Evolutionary conservation across 2,888 invertebrate species (phyloP).

Genomic region (Athetis lepigone): DNA sequence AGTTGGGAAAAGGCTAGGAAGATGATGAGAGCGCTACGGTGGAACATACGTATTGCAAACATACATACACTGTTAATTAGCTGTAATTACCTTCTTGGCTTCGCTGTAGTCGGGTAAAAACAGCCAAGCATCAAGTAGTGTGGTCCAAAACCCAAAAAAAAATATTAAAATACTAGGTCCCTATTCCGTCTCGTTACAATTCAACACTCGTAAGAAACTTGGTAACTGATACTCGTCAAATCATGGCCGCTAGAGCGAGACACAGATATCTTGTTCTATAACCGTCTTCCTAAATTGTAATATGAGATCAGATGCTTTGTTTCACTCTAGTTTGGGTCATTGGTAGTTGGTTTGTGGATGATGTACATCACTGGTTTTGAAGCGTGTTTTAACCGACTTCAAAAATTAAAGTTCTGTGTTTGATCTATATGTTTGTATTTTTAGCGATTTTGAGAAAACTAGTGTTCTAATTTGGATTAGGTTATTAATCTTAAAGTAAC

Average conservation of each 20-base stretch:
- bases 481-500: no score
- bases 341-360: conserved; percentile 15
- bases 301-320: conserved; percentile 65
- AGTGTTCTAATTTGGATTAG: no score
- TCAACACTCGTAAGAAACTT: conserved; percentile 55
- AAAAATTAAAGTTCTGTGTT: no score
- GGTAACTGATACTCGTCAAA: conserved; percentile 77
- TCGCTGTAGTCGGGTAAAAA: background rate
- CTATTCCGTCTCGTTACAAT: conserved; percentile 47
- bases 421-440: no score
- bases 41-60: no score
- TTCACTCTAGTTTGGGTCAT: conserved; percentile 50
- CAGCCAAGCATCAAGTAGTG: background rate
- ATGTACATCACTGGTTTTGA: conserved; percentile 44
- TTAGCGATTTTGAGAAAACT: no score
- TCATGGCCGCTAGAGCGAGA: conserved; percentile 63
- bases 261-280: conserved; percentile 67
- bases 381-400: background rate
- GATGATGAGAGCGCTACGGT: no score
- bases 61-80: no score
- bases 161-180: conserved; percentile 27
- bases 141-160: conserved; percentile 14
- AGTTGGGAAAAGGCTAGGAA: no score
- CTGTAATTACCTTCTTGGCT: no score
- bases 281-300: conserved; percentile 71